A percentile compares a stretch with the other conserved stretches of the same genome.
Conservation (phyloP, 2,888 invertebrate genomes). For the Pteria penguin region DNA sequence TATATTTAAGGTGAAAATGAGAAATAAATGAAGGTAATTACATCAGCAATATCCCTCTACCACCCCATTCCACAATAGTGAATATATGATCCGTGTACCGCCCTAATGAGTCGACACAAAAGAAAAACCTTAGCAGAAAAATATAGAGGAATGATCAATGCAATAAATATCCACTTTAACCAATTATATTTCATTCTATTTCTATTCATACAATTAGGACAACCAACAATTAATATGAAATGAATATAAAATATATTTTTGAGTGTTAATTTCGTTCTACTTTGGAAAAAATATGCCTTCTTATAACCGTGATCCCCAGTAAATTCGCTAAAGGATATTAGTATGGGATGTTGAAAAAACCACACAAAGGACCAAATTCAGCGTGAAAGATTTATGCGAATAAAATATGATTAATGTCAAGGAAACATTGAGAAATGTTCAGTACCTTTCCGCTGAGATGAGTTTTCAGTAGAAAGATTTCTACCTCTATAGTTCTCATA, state of each 20-base stretch:
- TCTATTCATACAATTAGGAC: background rate
- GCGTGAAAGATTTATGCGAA: conserved; percentile 40
- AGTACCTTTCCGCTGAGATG: conserved; percentile 22
- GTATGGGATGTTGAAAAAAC: conserved; percentile 17
- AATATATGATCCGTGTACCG: too few relatives aligned
- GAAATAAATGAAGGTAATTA: too few relatives aligned
- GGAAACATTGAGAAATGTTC: conserved; percentile 19
- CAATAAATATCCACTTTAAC: background rate
- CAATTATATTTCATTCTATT: background rate
- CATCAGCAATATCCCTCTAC: too few relatives aligned
- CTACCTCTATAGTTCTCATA: conserved; percentile 21
- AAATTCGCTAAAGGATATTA: conserved; percentile 17
- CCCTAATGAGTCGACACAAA: too few relatives aligned
- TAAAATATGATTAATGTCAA: conserved; percentile 41
- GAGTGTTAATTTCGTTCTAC: background rate
- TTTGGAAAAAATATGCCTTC: background rate
- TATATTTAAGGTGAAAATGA: too few relatives aligned
- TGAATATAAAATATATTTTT: background rate
- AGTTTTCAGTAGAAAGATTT: conserved; percentile 32
- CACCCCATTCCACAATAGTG: too few relatives aligned
- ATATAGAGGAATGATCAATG: background rate
- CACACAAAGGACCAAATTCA: conserved; percentile 2
- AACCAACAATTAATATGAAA: background rate
- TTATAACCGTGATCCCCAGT: background rate
- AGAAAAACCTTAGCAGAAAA: too few relatives aligned